Evolutionary conservation across 2,888 invertebrate genomes (phyloP).

Genomic region (Noctua fimbriata): DNA sequence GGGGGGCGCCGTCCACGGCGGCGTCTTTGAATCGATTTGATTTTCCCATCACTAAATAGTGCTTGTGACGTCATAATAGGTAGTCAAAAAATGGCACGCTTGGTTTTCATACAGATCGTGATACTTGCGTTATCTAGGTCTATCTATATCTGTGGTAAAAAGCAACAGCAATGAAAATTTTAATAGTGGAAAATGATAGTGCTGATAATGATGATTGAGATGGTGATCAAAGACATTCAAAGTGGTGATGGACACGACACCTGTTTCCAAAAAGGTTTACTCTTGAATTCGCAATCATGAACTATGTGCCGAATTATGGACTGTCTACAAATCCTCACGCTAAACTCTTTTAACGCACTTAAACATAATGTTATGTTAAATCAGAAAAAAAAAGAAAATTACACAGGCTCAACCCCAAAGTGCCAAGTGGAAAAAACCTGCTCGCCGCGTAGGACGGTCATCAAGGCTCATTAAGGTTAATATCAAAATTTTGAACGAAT

Average conservation of each 20-base stretch:
- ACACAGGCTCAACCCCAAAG: slow-evolving; percentile 25
- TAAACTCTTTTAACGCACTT: background rate
- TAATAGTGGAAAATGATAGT: background rate
- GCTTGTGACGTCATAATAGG: too few species aligned
- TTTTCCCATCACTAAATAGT: too few species aligned
- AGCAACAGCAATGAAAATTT: background rate
- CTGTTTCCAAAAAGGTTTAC: background rate
- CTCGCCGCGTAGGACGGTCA: slow-evolving; percentile 77
- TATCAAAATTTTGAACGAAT: slow-evolving; percentile 85
- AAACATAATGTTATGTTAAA: background rate
- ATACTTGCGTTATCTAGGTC: too few species aligned
- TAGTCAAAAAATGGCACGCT: too few species aligned
- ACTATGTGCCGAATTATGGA: background rate
- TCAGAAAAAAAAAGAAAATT: background rate
- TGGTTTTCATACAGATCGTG: too few species aligned
- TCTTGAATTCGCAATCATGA: background rate
- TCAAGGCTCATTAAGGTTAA: slow-evolving; percentile 88
- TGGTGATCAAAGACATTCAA: too few species aligned
- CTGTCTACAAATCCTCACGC: too few species aligned
- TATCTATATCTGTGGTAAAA: too few species aligned
- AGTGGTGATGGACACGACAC: background rate
- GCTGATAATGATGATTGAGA: too few species aligned
- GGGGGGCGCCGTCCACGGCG: too few species aligned
- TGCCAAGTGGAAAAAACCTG: slow-evolving; percentile 59
- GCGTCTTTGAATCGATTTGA: too few species aligned